These are phyloP conservation scores for Papilio machaon DNA, from an alignment of 1,140 invertebrate genomes.

Conservation along the genomic window DNA sequence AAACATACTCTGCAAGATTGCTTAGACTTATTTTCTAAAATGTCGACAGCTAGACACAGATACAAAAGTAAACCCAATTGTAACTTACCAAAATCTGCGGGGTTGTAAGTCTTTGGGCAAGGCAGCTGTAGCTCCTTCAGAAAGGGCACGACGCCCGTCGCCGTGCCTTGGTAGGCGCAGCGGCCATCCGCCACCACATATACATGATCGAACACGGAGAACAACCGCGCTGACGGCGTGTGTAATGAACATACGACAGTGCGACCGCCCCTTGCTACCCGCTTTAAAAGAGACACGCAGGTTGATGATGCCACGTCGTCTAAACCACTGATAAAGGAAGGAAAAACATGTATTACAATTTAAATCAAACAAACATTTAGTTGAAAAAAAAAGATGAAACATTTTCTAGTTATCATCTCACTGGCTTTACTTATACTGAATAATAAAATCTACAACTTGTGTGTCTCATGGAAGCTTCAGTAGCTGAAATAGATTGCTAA, in stretches of 20 bases:
- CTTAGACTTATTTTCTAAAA: no score
- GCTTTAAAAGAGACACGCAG: constrained; percentile 88
- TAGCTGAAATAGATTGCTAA: no score
- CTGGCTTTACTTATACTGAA: no score
- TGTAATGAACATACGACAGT: constrained; percentile 96
- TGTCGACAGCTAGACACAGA: no score
- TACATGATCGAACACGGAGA: constrained; percentile 89
- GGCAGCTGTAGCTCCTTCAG: constrained; percentile 85
- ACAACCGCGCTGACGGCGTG: constrained; percentile 92
- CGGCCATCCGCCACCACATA: constrained; percentile 89
- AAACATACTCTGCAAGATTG: no score
- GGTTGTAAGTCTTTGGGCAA: constrained; percentile 90
- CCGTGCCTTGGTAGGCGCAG: constrained; percentile 88
- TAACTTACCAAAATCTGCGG: constrained; percentile 90
- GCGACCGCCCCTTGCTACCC: constrained; percentile 89
- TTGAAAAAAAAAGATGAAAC: not conserved
- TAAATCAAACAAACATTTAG: not conserved
- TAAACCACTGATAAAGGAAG: constrained; percentile 84
- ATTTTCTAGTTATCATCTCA: not conserved
- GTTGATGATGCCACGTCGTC: constrained; percentile 90
- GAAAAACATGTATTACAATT: constrained; percentile 34
- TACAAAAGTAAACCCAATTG: no score
- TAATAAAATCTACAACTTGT: no score
- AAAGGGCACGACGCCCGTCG: constrained; percentile 87
- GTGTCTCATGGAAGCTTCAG: no score